Evolutionary conservation across 2,797 vertebrate species (phyloP), one percentile per base, ranked within the genome.

Genomic region (Rhadinocentrus ornatus): DNA sequence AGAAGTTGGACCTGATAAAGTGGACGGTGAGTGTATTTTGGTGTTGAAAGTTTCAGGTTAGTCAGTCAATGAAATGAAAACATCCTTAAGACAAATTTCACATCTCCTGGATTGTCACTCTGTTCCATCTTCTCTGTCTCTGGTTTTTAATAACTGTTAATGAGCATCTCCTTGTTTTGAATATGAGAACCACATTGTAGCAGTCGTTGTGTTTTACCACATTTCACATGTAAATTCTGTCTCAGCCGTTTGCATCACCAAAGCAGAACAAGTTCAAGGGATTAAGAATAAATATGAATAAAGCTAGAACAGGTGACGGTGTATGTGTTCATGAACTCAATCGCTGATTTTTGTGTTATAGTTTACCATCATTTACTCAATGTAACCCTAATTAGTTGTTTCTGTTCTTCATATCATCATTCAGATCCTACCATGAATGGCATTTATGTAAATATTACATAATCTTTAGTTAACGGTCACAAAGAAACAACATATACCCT

Each of bases 161-260:
- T 58, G 20, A 67, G 39, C n/a, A 35, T 58, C 31, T 56, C 18
- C 16, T 58, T 26, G 66, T 62, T 68, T 79, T 41, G 65, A 77
- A 6, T 68, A 0, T 20, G 10, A 52, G 29, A 11, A 24, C 60
- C 6, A 11, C 39, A 2, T 3, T 15, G 24, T 10, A 53, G 52
- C 69, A 29, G 27, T 29, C 0, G 62, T 62, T 59, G 12, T 52
- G 76, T 69, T 61, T 52, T 13, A 46, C 70, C 13, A 7, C 66
- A 58, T 71, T 83, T 86, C 66, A 80, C 82, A 87, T 91, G 85
- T 88, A 90, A 92, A 92, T 89, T 50, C 16, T 29, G 27, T 2
- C 56, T 60, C 66, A 65, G 54, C 81, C 66, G 81, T 89, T 86
- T 53, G 41, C 31, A 35, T n/a, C 27, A 24, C 69, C 66, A 27